phyloP scores from a whole-genome alignment of 2,888 invertebrate species.

The Tenthredo notha region DNA sequence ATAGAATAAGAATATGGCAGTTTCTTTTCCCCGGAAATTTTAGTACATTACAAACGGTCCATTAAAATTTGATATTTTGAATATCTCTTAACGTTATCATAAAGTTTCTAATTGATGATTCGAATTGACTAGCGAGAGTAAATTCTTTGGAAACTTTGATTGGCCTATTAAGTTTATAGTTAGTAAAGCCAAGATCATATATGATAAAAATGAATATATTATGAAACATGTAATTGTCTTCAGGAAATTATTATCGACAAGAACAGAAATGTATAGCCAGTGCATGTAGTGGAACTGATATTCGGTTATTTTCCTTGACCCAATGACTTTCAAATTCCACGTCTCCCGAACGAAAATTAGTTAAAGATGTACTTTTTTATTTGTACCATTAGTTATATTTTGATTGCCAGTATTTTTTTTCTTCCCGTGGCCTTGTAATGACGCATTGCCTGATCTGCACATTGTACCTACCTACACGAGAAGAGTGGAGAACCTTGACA shows the following conservation, averaged over 20 bases:
- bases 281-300: background rate
- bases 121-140: background rate
- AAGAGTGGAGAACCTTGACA: conserved; percentile 31
- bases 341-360: background rate
- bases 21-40: background rate
- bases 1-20: background rate
- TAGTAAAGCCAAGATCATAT: background rate
- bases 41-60: background rate
- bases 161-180: background rate
- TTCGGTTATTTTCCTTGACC: conserved; percentile 1
- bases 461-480: conserved; percentile 19
- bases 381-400: background rate
- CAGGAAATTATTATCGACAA: background rate
- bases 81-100: background rate
- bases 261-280: background rate
- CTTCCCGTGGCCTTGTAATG: background rate
- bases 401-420: background rate
- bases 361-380: background rate
- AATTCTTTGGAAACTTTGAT: background rate
- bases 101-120: background rate
- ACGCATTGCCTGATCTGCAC: conserved; percentile 15
- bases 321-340: background rate
- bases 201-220: background rate
- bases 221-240: background rate
- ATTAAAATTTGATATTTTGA: background rate